phyloP scores from a whole-genome alignment of 2,797 vertebrate genomes.

The Sebastes steindachneri region DNA sequence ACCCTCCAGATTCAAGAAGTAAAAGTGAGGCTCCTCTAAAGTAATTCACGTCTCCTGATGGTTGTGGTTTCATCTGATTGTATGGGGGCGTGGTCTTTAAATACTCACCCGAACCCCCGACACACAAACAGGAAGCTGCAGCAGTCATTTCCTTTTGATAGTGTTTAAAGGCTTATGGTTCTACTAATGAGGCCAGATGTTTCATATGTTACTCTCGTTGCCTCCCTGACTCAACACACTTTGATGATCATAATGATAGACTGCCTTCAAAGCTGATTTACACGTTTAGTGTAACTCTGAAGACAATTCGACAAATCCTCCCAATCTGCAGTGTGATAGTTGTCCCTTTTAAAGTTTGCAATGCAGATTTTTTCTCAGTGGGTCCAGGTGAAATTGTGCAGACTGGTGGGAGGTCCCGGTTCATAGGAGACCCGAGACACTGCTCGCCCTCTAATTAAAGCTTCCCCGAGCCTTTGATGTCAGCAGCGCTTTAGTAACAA shows the following conservation, averaged over 20 bases:
- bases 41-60: slow-evolving; percentile 1
- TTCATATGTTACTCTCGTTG: slow-evolving; percentile 5
- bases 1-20: slow-evolving; percentile 1
- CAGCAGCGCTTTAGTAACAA: slow-evolving; percentile 68
- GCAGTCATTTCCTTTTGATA: slow-evolving; percentile 40
- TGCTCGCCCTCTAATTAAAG: slow-evolving; percentile 76
- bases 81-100: slow-evolving; percentile 15
- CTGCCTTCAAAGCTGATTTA: neutral
- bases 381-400: slow-evolving; percentile 58
- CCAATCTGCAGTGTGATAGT: neutral
- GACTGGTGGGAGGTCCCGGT: slow-evolving; percentile 64
- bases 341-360: slow-evolving; percentile 14
- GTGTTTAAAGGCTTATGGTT: slow-evolving; percentile 30
- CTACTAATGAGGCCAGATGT: slow-evolving; percentile 55
- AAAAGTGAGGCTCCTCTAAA: neutral
- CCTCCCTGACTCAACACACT: slow-evolving; percentile 3
- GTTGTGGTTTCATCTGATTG: slow-evolving; percentile 28
- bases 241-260: slow-evolving; percentile 36
- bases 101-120: neutral
- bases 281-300: neutral
- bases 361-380: slow-evolving; percentile 25
- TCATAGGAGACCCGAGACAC: slow-evolving; percentile 66
- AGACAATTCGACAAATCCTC: neutral
- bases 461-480: slow-evolving; percentile 76
- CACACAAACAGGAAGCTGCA: slow-evolving; percentile 52